A percentile compares a stretch with the other conserved stretches of the same genome.
Evolutionary conservation across 2,797 vertebrate species (phyloP).

Genomic region (Anniella stebbinsi): DNA sequence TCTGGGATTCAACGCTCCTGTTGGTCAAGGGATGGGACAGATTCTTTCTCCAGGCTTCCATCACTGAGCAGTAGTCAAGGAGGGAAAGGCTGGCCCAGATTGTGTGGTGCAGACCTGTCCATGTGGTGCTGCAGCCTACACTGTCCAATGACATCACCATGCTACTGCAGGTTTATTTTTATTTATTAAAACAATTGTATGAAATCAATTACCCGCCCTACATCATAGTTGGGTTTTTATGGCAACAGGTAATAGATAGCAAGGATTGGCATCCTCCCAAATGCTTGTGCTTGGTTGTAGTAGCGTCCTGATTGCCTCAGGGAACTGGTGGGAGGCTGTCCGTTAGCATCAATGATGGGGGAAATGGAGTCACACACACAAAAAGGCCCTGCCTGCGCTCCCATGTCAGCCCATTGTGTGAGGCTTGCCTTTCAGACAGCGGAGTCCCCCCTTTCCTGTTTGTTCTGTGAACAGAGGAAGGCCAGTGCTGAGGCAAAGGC

Average conservation of each 20-base stretch:
- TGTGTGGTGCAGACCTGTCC: too few species aligned
- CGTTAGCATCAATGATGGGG: slow-evolving; percentile 49
- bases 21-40: too few species aligned
- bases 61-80: background rate
- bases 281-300: slow-evolving; percentile 36
- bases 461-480: slow-evolving; percentile 53
- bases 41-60: background rate
- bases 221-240: slow-evolving; percentile 63
- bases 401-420: slow-evolving; percentile 58
- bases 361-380: slow-evolving; percentile 68
- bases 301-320: slow-evolving; percentile 30
- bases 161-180: too few species aligned
- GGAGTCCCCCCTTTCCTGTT: slow-evolving; percentile 54
- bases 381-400: slow-evolving; percentile 46
- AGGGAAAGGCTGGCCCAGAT: too few species aligned
- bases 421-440: slow-evolving; percentile 34
- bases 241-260: slow-evolving; percentile 64
- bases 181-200: too few species aligned
- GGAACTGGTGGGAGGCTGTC: slow-evolving; percentile 57
- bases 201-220: too few species aligned
- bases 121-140: too few species aligned
- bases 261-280: slow-evolving; percentile 59
- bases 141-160: background rate
- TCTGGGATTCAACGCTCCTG: too few species aligned
- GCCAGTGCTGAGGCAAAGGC: slow-evolving; percentile 17